Conservation (phyloP, 2,888 invertebrate species). For the Stenodera caucasica region DNA sequence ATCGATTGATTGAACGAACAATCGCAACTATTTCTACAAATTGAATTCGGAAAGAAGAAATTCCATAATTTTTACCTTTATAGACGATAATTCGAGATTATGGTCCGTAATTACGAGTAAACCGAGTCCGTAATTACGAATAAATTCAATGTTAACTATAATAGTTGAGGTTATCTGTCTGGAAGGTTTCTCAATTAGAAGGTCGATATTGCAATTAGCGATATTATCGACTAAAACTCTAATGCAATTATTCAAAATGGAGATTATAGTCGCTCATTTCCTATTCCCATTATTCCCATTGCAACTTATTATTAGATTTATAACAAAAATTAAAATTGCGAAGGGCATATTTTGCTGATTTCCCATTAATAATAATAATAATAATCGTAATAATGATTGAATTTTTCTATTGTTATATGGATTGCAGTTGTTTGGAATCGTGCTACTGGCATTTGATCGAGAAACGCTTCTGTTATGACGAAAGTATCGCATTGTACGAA, state of each 20-base stretch:
- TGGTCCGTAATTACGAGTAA: too few species aligned
- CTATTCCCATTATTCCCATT: neutral
- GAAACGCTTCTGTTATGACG: constrained; percentile 73
- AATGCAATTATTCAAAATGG: neutral
- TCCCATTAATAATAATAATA: neutral
- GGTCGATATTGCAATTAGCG: neutral
- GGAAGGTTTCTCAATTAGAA: too few species aligned
- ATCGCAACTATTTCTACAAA: too few species aligned
- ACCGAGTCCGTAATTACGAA: too few species aligned
- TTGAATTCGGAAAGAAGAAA: too few species aligned
- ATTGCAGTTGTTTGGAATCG: constrained; percentile 68
- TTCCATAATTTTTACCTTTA: too few species aligned
- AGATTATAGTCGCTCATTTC: neutral
- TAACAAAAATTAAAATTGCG: neutral
- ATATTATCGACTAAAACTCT: neutral
- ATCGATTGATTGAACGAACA: neutral
- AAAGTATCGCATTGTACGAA: constrained; percentile 67
- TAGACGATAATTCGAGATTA: too few species aligned
- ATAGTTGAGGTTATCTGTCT: too few species aligned
- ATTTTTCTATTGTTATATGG: neutral
- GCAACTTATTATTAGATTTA: neutral
- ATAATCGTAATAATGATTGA: neutral
- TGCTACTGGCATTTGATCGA: constrained; percentile 75
- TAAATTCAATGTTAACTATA: too few species aligned
- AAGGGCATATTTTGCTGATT: neutral